Evolutionary conservation across 2,797 vertebrate genomes (phyloP).

Genomic region (Botia kubotai): DNA sequence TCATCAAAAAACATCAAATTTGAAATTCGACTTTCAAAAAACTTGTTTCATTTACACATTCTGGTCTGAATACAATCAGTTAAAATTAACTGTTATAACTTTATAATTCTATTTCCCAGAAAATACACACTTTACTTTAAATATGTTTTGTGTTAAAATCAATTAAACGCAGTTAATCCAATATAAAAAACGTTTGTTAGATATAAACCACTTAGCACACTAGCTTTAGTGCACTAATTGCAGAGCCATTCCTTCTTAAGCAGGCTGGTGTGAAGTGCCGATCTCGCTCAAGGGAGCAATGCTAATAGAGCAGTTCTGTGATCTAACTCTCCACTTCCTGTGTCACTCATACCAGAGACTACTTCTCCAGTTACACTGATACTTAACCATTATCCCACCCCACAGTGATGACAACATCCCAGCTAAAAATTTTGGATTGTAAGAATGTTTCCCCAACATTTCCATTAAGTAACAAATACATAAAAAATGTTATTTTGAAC

Average conservation of each 20-base stretch:
- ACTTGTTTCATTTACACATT: no score
- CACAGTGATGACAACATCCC: constrained; percentile 4
- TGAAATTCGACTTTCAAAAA: no score
- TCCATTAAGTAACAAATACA: no score
- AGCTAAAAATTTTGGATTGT: no score
- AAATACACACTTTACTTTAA: neutral
- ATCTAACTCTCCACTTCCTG: constrained; percentile 29
- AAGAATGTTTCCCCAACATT: no score
- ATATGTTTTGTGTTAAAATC: neutral
- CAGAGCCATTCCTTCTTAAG: constrained; percentile 28
- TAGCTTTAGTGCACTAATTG: constrained; percentile 37
- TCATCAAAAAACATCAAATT: no score
- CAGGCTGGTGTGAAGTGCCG: constrained; percentile 18
- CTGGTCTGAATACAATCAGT: no score
- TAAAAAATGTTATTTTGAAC: no score
- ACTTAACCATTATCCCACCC: constrained; percentile 33
- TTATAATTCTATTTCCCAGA: neutral
- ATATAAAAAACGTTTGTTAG: constrained; percentile 1
- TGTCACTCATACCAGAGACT: constrained; percentile 25
- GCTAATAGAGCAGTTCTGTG: constrained; percentile 36
- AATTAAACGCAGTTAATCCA: constrained; percentile 8
- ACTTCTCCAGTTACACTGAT: constrained; percentile 32
- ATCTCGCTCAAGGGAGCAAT: constrained; percentile 37
- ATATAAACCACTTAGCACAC: constrained; percentile 5
- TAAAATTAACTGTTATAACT: neutral